Conservation (phyloP, 2,113 vertebrate genomes). For the Nibea coibor region DNA sequence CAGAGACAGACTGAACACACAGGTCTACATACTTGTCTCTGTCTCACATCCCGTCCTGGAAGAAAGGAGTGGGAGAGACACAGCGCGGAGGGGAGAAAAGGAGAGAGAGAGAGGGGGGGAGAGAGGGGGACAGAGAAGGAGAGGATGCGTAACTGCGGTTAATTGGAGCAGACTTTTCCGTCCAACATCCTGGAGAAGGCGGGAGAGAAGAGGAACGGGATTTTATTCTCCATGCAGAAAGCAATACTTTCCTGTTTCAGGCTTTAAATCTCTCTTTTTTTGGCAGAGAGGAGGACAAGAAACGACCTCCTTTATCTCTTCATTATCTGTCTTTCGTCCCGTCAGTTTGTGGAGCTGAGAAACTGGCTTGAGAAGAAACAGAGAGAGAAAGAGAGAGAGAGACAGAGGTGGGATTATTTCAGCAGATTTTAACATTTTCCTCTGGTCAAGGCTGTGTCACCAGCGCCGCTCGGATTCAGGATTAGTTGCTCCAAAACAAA, state of each 20-base stretch:
- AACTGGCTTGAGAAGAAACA: background rate
- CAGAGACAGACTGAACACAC: conserved; percentile 33
- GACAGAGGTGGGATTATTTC: conserved; percentile 66
- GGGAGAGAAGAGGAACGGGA: background rate
- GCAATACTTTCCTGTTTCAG: conserved; percentile 7
- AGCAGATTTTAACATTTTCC: background rate
- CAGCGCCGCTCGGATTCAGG: conserved; percentile 33
- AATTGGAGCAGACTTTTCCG: conserved; percentile 53
- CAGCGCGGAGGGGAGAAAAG: conserved; percentile 3
- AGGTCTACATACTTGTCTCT: conserved; percentile 40
- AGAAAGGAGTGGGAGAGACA: conserved; percentile 34
- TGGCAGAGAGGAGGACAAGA: conserved; percentile 20
- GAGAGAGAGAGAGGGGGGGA: background rate
- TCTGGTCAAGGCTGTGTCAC: conserved; percentile 24
- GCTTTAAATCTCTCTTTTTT: background rate
- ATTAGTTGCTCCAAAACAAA: conserved; percentile 39
- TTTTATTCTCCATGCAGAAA: conserved; percentile 1
- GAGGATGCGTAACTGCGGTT: conserved; percentile 50
- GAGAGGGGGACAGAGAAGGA: background rate
- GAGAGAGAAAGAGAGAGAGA: background rate
- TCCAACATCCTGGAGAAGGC: conserved; percentile 23
- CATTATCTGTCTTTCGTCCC: background rate
- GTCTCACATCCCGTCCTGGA: conserved; percentile 33
- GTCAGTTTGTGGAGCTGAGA: conserved; percentile 31
- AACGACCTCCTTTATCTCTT: conserved; percentile 8